A percentile compares a stretch with the other conserved stretches of the same genome.
Conservation (phyloP, 2,888 invertebrate species). For the Agrotis puta region DNA sequence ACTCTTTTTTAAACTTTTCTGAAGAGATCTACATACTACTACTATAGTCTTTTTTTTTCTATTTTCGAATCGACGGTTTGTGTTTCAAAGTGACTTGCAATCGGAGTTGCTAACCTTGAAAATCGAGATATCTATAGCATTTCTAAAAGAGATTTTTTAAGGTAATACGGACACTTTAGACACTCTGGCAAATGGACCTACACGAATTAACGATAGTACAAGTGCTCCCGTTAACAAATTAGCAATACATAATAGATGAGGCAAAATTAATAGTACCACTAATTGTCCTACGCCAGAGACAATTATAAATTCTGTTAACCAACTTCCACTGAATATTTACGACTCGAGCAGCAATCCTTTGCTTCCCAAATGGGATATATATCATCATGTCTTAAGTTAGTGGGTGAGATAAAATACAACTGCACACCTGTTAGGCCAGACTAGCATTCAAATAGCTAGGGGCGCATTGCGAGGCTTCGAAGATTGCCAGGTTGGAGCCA, state of each 20-base stretch:
- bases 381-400: conserved; percentile 44
- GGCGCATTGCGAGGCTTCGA: conserved; percentile 53
- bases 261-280: conserved; percentile 31
- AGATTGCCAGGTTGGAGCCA: conserved; percentile 50
- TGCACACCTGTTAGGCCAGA: conserved; percentile 55
- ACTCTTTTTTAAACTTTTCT: too few species aligned
- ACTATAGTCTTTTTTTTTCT: too few species aligned
- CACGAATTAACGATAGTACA: not conserved
- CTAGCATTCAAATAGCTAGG: conserved; percentile 49
- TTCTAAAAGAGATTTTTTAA: too few species aligned
- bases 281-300: conserved; percentile 36
- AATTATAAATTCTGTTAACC: conserved; percentile 47
- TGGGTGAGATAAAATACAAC: conserved; percentile 55
- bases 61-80: too few species aligned
- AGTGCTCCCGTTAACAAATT: not conserved
- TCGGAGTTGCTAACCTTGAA: too few species aligned
- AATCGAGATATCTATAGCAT: too few species aligned
- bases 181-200: not conserved
- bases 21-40: too few species aligned
- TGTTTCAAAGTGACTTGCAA: too few species aligned
- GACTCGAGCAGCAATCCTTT: conserved; percentile 51
- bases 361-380: conserved; percentile 48
- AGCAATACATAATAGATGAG: conserved; percentile 15
- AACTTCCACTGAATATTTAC: conserved; percentile 58
- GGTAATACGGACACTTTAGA: not conserved